Evolutionary conservation across 2,797 vertebrate genomes (phyloP).

Genomic region (Falco biarmicus): DNA sequence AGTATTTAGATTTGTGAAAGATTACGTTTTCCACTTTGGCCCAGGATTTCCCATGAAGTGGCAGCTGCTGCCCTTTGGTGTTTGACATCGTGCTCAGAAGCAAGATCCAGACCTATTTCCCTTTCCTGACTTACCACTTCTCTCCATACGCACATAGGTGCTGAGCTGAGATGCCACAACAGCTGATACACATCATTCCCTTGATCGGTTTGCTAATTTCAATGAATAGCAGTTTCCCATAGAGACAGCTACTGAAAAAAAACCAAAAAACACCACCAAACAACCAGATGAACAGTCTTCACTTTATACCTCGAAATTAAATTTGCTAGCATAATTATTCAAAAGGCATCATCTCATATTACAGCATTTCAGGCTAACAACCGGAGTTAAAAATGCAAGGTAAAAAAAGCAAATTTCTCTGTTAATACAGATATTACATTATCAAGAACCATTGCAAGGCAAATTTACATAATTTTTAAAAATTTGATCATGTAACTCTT

Average conservation of each 20-base stretch:
- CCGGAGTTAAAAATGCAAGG: background rate
- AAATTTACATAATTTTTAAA: background rate
- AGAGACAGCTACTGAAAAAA: background rate
- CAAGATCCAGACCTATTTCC: background rate
- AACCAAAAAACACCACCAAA: no score
- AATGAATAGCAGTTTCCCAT: background rate
- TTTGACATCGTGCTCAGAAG: background rate
- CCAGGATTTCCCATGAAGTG: background rate
- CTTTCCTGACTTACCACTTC: background rate
- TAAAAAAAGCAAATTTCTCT: background rate
- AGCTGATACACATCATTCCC: background rate
- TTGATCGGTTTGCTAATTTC: background rate
- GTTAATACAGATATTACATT: background rate
- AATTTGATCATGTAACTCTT: background rate
- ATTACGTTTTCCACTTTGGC: background rate
- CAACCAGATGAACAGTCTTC: no score
- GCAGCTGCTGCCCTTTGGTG: background rate
- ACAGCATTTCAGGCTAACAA: background rate
- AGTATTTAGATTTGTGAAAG: background rate
- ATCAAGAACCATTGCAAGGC: background rate
- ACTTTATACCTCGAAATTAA: background rate
- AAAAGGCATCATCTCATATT: background rate
- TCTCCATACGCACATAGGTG: background rate
- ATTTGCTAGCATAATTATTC: background rate
- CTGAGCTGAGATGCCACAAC: background rate